Conservation (phyloP, 2,888 invertebrate genomes). For the Clusia tigrina region DNA sequence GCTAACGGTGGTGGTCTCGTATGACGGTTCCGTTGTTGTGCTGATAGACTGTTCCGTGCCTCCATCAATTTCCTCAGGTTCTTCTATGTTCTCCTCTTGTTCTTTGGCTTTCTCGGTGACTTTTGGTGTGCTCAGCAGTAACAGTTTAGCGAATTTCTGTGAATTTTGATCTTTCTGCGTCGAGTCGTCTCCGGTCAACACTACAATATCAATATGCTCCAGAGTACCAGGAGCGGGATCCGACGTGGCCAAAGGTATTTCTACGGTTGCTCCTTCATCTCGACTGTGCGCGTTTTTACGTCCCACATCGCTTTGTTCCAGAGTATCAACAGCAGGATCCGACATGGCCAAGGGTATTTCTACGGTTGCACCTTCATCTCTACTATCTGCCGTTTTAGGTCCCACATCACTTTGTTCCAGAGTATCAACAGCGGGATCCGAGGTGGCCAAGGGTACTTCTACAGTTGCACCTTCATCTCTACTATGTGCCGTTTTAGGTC, state of each 20-base stretch:
- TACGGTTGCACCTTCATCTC: neutral
- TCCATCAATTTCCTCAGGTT: slow-evolving; percentile 44
- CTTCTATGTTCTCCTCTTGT: slow-evolving; percentile 48
- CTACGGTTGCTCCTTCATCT: slow-evolving; percentile 1
- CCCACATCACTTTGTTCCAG: too few species aligned
- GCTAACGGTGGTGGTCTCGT: slow-evolving; percentile 31
- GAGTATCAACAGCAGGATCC: neutral
- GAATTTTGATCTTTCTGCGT: slow-evolving; percentile 3
- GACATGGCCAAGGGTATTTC: neutral
- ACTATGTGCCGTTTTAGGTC: neutral
- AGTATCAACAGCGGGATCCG: too few species aligned
- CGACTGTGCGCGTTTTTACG: neutral
- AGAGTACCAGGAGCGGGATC: slow-evolving; percentile 42
- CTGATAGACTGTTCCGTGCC: slow-evolving; percentile 31
- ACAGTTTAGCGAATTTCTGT: slow-evolving; percentile 45
- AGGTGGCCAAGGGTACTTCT: slow-evolving; percentile 34
- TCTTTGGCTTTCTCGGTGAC: slow-evolving; percentile 43
- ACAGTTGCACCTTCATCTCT: slow-evolving; percentile 39
- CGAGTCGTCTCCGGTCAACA: too few species aligned
- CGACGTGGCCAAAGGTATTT: slow-evolving; percentile 21
- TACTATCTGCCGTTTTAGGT: neutral
- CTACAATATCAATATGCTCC: slow-evolving; percentile 27
- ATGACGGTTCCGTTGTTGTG: slow-evolving; percentile 24
- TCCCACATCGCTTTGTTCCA: neutral
- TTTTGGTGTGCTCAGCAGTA: slow-evolving; percentile 52